phyloP scores from a whole-genome alignment of 2,113 vertebrate species.

The Illadopsis cleaveri region DNA sequence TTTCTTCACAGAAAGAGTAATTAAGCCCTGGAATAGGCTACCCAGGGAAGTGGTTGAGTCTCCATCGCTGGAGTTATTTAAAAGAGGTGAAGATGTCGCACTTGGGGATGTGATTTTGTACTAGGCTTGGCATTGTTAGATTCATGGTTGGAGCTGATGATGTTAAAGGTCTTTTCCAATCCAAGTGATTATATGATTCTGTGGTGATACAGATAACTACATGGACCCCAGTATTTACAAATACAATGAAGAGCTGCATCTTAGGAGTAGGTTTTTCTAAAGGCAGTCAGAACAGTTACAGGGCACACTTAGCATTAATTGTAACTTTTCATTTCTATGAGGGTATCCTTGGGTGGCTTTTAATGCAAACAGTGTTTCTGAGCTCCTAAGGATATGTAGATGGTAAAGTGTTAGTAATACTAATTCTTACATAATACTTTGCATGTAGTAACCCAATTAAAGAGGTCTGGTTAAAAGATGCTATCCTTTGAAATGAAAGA shows the following conservation, averaged over 20 bases:
- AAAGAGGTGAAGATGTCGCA: rapidly evolving
- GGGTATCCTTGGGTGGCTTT: not conserved
- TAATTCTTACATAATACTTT: not conserved
- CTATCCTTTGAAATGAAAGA: not conserved
- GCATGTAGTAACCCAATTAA: not conserved
- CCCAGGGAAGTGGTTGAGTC: not conserved
- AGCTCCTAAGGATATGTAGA: not conserved
- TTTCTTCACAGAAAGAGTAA: not conserved
- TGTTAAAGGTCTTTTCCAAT: not conserved
- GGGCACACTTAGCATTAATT: not conserved
- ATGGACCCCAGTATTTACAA: not conserved
- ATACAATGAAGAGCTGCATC: not conserved
- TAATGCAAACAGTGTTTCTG: not conserved
- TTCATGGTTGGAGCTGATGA: not conserved
- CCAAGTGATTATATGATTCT: not conserved
- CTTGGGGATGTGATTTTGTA: not conserved
- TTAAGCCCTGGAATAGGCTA: not conserved
- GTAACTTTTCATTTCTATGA: not conserved
- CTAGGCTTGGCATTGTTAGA: not conserved
- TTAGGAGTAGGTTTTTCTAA: not conserved
- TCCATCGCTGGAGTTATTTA: not conserved
- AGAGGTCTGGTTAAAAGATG: not conserved
- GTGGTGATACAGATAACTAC: not conserved
- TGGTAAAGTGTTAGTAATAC: not conserved
- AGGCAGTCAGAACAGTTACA: not conserved